Conservation (phyloP, 2,888 invertebrate species). For the Lasius platythorax region DNA sequence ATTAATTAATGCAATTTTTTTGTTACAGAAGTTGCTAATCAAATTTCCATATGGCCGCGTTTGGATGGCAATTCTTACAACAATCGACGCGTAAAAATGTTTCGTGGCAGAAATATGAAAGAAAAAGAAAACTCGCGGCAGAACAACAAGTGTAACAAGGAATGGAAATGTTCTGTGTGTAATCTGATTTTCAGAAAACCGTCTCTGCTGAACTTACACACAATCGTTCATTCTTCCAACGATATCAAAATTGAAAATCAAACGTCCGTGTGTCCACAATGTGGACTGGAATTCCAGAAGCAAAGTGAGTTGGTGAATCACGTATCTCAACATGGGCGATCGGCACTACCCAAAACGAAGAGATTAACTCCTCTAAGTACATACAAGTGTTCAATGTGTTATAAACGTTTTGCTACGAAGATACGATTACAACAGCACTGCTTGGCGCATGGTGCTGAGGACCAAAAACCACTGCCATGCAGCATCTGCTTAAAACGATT, state of each 20-base stretch:
- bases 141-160: slow-evolving; percentile 76
- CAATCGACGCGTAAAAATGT: slow-evolving; percentile 80
- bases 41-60: slow-evolving; percentile 88
- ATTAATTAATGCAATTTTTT: neutral
- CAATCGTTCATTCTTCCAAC: slow-evolving; percentile 86
- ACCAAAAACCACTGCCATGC: slow-evolving; percentile 91
- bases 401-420: slow-evolving; percentile 89
- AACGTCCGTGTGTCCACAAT: slow-evolving; percentile 80
- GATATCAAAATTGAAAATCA: slow-evolving; percentile 79
- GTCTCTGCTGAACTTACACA: slow-evolving; percentile 87
- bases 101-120: slow-evolving; percentile 77
- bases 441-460: slow-evolving; percentile 90
- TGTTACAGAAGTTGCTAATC: slow-evolving; percentile 73
- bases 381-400: slow-evolving; percentile 89
- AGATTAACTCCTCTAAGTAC: slow-evolving; percentile 82
- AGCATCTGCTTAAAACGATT: slow-evolving; percentile 89
- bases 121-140: slow-evolving; percentile 82
- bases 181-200: slow-evolving; percentile 85
- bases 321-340: slow-evolving; percentile 85
- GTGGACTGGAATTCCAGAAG: slow-evolving; percentile 78
- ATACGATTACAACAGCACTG: slow-evolving; percentile 89
- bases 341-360: slow-evolving; percentile 79
- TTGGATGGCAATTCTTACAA: slow-evolving; percentile 87
- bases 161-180: slow-evolving; percentile 85
- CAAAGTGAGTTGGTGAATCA: slow-evolving; percentile 86